A percentile compares a stretch with the other conserved stretches of the same genome.
These are phyloP conservation scores for Euthynnus affinis DNA, from an alignment of 2,797 vertebrate species.

Conservation along the genomic window DNA sequence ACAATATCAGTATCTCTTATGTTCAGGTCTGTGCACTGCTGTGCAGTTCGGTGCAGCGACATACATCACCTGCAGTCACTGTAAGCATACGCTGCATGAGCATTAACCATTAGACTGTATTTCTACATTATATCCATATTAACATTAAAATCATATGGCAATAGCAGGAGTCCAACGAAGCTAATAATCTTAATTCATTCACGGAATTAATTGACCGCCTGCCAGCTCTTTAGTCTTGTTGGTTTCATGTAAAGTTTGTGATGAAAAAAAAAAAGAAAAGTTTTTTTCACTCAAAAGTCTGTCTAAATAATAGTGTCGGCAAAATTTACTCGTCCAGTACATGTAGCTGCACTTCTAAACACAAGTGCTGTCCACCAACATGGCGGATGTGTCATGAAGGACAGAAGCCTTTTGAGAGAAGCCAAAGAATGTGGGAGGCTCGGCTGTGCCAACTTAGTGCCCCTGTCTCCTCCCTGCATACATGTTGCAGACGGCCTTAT, in stretches of 20 bases:
- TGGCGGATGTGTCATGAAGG: constrained; percentile 66
- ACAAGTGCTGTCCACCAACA: constrained; percentile 25
- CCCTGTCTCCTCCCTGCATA: constrained; percentile 67
- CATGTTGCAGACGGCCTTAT: constrained; percentile 81
- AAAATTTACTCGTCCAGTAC: constrained; percentile 25
- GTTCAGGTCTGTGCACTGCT: constrained; percentile 20
- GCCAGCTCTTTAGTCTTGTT: constrained; percentile 14
- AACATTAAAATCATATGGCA: background rate
- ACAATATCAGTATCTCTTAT: constrained; percentile 46
- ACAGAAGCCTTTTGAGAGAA: constrained; percentile 73
- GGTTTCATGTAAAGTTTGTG: background rate
- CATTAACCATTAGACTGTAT: background rate
- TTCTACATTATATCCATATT: constrained; percentile 24
- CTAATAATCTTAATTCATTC: constrained; percentile 19
- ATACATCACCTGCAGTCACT: constrained; percentile 3
- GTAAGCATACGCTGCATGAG: background rate
- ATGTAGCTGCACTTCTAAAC: constrained; percentile 32
- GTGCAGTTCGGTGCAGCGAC: constrained; percentile 4
- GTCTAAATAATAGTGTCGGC: constrained; percentile 11
- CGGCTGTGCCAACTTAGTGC: constrained; percentile 77
- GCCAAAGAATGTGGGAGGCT: constrained; percentile 74
- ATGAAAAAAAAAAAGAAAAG: background rate
- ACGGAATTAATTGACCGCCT: constrained; percentile 7
- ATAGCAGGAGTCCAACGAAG: constrained; percentile 2
- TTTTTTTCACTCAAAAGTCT: background rate